phyloP scores from a whole-genome alignment of 2,888 invertebrate species.

The Megamerina dolium region DNA sequence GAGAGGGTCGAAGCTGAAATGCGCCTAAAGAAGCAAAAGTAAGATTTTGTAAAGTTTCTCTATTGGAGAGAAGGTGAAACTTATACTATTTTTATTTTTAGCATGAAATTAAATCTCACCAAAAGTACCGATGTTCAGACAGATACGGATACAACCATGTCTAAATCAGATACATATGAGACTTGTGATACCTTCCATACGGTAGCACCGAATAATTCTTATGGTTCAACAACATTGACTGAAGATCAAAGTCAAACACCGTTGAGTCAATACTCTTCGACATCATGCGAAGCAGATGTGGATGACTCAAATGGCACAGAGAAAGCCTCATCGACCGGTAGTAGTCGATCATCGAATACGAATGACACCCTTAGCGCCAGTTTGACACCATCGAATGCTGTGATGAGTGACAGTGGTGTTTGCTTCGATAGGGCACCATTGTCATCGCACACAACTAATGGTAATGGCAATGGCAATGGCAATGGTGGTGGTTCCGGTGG shows the following conservation, averaged over 20 bases:
- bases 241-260: constrained; percentile 36
- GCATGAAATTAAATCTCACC: constrained; percentile 64
- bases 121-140: constrained; percentile 47
- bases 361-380: constrained; percentile 17
- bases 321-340: constrained; percentile 18
- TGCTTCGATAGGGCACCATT: constrained; percentile 38
- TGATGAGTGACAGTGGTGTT: constrained; percentile 56
- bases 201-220: constrained; percentile 56
- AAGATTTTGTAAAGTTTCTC: constrained; percentile 1
- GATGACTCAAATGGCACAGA: constrained; percentile 24
- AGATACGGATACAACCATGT: constrained; percentile 37
- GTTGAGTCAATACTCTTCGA: constrained; percentile 36
- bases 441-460: constrained; percentile 16
- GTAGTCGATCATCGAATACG: constrained; percentile 18
- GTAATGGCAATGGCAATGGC: constrained; percentile 17
- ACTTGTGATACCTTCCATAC: constrained; percentile 71
- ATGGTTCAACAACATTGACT: constrained; percentile 42
- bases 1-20: constrained; percentile 30
- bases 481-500: constrained; percentile 21
- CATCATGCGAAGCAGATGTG: constrained; percentile 30
- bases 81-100: constrained; percentile 41
- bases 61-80: not conserved
- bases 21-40: constrained; percentile 30
- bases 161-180: constrained; percentile 42
- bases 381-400: constrained; percentile 31